These are phyloP conservation scores for Colaptes auratus DNA, from an alignment of 2,113 vertebrate species.

Conservation along the genomic window DNA sequence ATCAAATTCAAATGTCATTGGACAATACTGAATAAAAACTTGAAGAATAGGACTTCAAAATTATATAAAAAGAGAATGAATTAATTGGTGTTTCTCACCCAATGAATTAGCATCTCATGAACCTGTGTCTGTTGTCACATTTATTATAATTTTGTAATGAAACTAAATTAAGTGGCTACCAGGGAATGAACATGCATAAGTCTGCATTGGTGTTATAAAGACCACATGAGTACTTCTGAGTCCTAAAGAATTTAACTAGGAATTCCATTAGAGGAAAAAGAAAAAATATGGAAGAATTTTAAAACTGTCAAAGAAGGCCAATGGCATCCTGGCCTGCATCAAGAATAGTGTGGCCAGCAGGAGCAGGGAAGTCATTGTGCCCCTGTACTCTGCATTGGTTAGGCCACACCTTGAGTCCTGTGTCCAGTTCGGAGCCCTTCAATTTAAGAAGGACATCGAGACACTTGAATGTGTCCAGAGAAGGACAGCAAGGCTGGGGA, in stretches of 20 bases:
- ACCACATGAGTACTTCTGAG: background rate
- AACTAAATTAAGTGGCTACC: slow-evolving; percentile 25
- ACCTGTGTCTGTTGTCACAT: background rate
- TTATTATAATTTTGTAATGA: slow-evolving; percentile 23
- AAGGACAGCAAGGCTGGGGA: too few species aligned
- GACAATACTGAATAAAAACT: background rate
- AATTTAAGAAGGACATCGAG: too few species aligned
- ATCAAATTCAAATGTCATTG: background rate
- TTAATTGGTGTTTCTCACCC: background rate
- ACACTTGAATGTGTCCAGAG: too few species aligned
- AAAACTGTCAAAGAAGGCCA: background rate
- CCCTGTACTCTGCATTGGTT: too few species aligned
- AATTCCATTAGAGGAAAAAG: background rate
- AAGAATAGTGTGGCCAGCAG: too few species aligned
- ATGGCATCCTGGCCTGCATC: too few species aligned
- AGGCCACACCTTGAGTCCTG: too few species aligned
- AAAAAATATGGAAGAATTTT: background rate
- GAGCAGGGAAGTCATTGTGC: too few species aligned
- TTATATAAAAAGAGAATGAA: background rate
- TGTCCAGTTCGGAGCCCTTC: too few species aligned
- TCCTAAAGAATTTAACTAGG: slow-evolving; percentile 35
- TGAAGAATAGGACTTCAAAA: background rate
- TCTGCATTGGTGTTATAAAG: background rate
- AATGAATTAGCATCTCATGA: slow-evolving; percentile 7
- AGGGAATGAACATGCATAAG: background rate